A percentile compares a stretch with the other conserved stretches of the same genome.
Conservation (phyloP, 2,113 vertebrate genomes). For the Tetrao urogallus region DNA sequence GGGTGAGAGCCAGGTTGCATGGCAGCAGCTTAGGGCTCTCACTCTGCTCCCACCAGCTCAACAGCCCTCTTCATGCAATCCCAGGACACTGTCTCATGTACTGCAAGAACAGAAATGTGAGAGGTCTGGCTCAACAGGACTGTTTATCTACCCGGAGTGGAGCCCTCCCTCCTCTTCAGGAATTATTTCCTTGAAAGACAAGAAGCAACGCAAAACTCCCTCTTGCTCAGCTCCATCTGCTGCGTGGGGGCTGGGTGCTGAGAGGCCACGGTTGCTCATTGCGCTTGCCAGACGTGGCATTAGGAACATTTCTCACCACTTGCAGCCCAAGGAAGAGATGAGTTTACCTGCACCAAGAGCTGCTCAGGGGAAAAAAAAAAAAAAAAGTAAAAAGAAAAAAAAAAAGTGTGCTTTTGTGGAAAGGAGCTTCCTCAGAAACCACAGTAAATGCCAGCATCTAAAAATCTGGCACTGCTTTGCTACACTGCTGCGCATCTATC, state of each 20-base stretch:
- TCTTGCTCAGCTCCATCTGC: constrained; percentile 62
- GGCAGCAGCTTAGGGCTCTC: background rate
- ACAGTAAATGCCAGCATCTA: background rate
- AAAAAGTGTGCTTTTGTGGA: background rate
- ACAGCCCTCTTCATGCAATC: background rate
- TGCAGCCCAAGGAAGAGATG: background rate
- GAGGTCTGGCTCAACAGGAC: background rate
- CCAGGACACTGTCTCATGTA: background rate
- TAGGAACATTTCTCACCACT: background rate
- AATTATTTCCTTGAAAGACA: constrained; percentile 66
- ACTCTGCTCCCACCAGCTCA: background rate
- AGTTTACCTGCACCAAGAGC: constrained; percentile 6
- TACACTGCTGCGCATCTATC: constrained; percentile 26
- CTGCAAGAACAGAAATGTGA: background rate
- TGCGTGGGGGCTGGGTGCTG: background rate
- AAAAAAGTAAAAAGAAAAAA: too few relatives aligned
- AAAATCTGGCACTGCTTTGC: background rate
- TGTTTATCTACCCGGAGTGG: constrained; percentile 1
- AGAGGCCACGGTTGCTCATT: background rate
- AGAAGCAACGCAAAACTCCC: constrained; percentile 13
- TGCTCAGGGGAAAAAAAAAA: background rate
- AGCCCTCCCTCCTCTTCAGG: constrained; percentile 44
- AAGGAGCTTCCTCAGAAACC: background rate
- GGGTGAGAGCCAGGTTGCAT: background rate
- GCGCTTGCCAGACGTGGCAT: background rate